phyloP scores from a whole-genome alignment of 2,888 invertebrate species.

The Stenotaenia linearis region DNA sequence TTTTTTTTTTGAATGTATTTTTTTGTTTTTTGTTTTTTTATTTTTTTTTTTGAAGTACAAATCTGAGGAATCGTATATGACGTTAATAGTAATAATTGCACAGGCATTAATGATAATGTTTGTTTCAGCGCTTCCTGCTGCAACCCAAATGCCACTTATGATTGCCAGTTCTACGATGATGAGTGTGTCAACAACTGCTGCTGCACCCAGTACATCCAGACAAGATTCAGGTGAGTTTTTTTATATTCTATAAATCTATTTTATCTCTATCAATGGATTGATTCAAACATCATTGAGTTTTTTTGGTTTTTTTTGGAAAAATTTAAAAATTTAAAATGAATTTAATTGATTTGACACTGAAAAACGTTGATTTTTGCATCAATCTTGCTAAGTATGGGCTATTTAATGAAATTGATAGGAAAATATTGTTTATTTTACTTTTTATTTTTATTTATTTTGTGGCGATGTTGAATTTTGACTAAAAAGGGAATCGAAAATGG shows the following conservation, averaged over 20 bases:
- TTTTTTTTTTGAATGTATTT: not conserved
- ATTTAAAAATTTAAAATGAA: not conserved
- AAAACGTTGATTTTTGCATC: not conserved
- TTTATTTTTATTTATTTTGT: not conserved
- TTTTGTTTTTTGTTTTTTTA: not conserved
- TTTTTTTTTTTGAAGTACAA: conserved; percentile 16
- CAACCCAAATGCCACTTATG: conserved; percentile 29
- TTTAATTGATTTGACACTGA: too few species aligned
- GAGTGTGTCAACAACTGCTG: conserved; percentile 29
- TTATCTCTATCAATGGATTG: not conserved
- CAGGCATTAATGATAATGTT: conserved; percentile 12
- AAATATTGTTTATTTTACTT: not conserved
- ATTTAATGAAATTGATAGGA: not conserved
- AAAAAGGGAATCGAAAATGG: not conserved
- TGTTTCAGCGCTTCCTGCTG: conserved; percentile 31
- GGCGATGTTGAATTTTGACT: not conserved
- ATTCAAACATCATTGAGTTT: not conserved
- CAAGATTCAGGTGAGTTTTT: conserved; percentile 33
- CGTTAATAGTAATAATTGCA: not conserved
- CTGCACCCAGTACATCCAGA: conserved; percentile 31
- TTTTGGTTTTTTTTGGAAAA: not conserved
- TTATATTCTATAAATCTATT: not conserved
- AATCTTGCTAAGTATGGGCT: not conserved
- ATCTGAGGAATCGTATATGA: not conserved
- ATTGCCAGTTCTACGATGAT: conserved; percentile 31